Conservation (phyloP, 2,113 vertebrate species). For the Agapornis roseicollis region DNA sequence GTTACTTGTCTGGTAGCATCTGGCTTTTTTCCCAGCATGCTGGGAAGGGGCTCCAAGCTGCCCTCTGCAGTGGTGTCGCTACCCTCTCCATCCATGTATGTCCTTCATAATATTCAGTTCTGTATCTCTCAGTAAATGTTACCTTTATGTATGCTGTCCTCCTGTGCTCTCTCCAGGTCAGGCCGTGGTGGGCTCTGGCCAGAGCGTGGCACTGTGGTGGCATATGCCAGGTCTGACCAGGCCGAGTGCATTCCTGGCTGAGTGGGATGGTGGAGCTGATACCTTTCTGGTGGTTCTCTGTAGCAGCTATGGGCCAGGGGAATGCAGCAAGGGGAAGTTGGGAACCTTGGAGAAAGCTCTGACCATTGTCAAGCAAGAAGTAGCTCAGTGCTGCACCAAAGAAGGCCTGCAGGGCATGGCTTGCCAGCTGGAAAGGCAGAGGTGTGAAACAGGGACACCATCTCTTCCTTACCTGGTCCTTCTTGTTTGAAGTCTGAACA, state of each 20-base stretch:
- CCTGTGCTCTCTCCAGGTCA: constrained; percentile 44
- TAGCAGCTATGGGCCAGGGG: not conserved
- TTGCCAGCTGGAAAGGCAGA: not conserved
- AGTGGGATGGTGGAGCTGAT: not conserved
- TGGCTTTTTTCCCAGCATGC: constrained; percentile 28
- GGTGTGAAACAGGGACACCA: not conserved
- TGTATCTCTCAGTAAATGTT: constrained; percentile 81
- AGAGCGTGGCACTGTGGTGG: not conserved
- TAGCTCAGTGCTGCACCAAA: not conserved
- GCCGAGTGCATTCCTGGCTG: not conserved
- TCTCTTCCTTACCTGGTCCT: not conserved
- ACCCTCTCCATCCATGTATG: constrained; percentile 75
- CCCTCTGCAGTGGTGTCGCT: constrained; percentile 15
- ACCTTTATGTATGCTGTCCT: constrained; percentile 63
- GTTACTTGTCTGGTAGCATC: constrained; percentile 71
- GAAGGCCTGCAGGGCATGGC: not conserved
- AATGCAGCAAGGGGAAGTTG: not conserved
- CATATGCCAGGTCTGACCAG: not conserved
- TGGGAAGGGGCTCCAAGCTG: not conserved
- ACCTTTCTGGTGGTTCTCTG: not conserved
- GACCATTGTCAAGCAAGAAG: not conserved
- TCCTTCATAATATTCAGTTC: constrained; percentile 79
- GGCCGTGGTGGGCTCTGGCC: not conserved
- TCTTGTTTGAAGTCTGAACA: not conserved
- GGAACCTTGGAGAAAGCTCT: not conserved